Evolutionary conservation across 2,888 invertebrate genomes (phyloP).

Genomic region (Theristus sp.): DNA sequence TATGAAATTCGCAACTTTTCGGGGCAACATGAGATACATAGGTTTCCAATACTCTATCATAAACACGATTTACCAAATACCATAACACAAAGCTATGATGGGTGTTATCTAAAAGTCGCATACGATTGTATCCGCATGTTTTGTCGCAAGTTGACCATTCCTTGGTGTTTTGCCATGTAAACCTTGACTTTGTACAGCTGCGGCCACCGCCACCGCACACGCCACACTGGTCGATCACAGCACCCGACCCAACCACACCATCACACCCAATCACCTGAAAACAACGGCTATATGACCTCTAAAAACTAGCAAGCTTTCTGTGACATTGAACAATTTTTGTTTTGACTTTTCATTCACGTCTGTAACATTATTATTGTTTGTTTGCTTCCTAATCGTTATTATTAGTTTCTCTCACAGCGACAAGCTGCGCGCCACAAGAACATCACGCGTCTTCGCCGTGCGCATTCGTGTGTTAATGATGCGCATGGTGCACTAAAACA

Average conservation of each 20-base stretch:
- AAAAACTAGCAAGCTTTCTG: neutral
- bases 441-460: too few relatives aligned
- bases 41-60: too few relatives aligned
- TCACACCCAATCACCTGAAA: slow-evolving; percentile 40
- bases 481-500: neutral
- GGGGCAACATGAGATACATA: too few relatives aligned
- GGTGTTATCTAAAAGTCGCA: too few relatives aligned
- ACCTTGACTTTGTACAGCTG: slow-evolving; percentile 49
- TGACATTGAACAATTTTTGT: neutral
- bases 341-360: too few relatives aligned
- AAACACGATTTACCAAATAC: too few relatives aligned
- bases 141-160: slow-evolving; percentile 59
- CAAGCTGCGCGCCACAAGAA: too few relatives aligned
- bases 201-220: slow-evolving; percentile 37
- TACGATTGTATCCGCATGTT: slow-evolving; percentile 48
- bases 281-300: slow-evolving; percentile 2
- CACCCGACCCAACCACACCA: slow-evolving; percentile 34
- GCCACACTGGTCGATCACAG: slow-evolving; percentile 36
- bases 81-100: too few relatives aligned
- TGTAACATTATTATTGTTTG: too few relatives aligned
- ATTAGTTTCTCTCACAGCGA: too few relatives aligned
- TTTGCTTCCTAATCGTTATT: too few relatives aligned
- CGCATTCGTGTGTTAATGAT: too few relatives aligned
- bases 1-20: neutral
- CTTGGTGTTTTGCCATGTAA: slow-evolving; percentile 56